These are phyloP conservation scores for Cliona cf. orientalis DNA, from an alignment of 37 sponge, comb jelly and placozoan species.

Conservation along the genomic window DNA sequence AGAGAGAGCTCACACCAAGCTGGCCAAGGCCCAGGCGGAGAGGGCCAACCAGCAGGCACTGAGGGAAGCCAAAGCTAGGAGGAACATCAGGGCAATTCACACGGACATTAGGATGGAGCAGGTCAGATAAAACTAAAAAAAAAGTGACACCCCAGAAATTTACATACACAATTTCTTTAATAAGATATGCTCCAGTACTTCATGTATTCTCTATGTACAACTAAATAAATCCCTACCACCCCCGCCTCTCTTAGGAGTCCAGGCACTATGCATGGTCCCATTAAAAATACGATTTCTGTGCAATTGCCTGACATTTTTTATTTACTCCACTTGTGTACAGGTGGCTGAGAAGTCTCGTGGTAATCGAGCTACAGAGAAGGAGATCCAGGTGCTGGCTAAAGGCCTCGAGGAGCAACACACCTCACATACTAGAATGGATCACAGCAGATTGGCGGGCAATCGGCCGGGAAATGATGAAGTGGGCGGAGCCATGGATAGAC, in stretches of 20 bases:
- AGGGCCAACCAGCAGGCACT: not conserved
- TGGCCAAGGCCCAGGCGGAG: conserved; percentile 19
- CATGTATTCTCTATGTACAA: too few relatives aligned
- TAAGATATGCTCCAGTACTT: too few relatives aligned
- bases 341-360: not conserved
- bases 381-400: not conserved
- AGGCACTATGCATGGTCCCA: too few relatives aligned
- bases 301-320: too few relatives aligned
- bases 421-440: not conserved
- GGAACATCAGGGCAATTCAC: not conserved
- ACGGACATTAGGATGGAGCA: not conserved
- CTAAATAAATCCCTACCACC: too few relatives aligned
- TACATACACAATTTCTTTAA: too few relatives aligned
- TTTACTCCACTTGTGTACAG: conserved; percentile 5
- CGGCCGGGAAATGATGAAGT: too few relatives aligned
- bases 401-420: conserved; percentile 1
- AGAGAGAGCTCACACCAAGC: conserved; percentile 19
- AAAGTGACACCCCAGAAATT: too few relatives aligned
- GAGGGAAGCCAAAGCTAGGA: conserved; percentile 35
- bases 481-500: not conserved
- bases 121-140: too few relatives aligned
- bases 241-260: too few relatives aligned
- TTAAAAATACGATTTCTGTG: too few relatives aligned
- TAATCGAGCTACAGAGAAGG: not conserved
- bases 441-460: too few relatives aligned